Base-by-base conservation (phyloP, 23 tunicate species). In the Styela plicata region DNA sequence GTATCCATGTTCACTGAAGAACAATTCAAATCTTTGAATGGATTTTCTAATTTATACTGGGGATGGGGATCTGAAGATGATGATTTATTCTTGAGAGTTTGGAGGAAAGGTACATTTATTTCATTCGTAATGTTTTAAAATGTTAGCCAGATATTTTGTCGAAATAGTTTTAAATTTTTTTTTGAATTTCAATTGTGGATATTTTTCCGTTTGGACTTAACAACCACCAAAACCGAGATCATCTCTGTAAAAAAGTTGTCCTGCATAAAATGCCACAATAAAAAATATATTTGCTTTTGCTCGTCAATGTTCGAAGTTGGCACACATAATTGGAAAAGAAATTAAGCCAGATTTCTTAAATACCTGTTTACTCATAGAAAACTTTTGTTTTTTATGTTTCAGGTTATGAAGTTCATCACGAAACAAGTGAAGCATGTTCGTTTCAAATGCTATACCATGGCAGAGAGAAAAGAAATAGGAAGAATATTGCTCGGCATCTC, bases 11-110 rank as follows among this genome's bases (percentile, higher is more conserved):
- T 88, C 80, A 88, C 92, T 7, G 67, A 69, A 52, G 70, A 88
- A 53, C 92, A 88, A 67, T 88, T 88, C 75, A 52, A 66, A 10
- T 27, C 22, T 30, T 74, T 82, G 33, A 87, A 87, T 64, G 90
- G 90, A 7, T 87, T 73, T 74, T 87, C 90, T 24, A 87, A 87
- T 63, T 64, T 34, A 34, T 87, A 87, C 34, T 87, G 90, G 90
- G 90, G 85, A 2, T 71, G 82, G 82, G 82, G 82, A 32, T 63
- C 80, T 10, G 90, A 82, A 63, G 85, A 86, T 71, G 90, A 82
- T 28, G 90, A 87, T 33, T 63, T 81, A 20, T 87, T 35, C 52
- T 32, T 83, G 22, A 73, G 86, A 61, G 71, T 70, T 21, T 83
- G 86, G 86, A 61, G 63, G 2, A 73, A 73, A 30, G 80, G 86